These are phyloP conservation scores for Carollia perspicillata DNA, from an alignment of 2,113 vertebrate genomes.

Conservation along the genomic window DNA sequence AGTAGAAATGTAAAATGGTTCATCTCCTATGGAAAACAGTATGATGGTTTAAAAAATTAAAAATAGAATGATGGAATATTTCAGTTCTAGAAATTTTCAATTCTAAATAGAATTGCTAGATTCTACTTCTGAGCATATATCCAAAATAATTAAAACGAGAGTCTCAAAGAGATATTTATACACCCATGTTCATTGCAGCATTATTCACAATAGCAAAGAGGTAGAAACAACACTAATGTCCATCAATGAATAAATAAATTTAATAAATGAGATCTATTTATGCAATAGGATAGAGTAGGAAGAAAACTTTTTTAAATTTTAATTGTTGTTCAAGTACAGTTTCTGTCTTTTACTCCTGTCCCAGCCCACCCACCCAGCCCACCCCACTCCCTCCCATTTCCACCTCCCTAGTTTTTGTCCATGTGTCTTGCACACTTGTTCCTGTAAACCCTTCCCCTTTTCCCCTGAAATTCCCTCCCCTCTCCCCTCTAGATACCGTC, in stretches of 20 bases:
- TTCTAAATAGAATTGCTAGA: too few relatives aligned
- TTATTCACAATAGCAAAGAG: background rate
- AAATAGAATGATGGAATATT: background rate
- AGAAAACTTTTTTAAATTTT: too few relatives aligned
- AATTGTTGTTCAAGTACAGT: too few relatives aligned
- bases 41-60: background rate
- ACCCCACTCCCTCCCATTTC: too few relatives aligned
- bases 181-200: background rate
- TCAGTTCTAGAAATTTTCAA: too few relatives aligned
- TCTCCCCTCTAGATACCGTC: too few relatives aligned
- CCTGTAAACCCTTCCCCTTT: too few relatives aligned
- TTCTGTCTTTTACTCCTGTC: too few relatives aligned
- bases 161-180: background rate
- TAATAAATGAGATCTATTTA: background rate
- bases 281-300: background rate
- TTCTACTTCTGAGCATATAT: background rate
- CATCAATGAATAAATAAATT: background rate
- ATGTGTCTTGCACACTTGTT: too few relatives aligned
- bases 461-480: too few relatives aligned
- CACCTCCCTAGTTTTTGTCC: too few relatives aligned
- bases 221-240: background rate
- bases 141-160: background rate
- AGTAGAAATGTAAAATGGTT: background rate
- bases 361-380: too few relatives aligned
- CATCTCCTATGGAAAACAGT: background rate